Evolutionary conservation across 2,888 invertebrate genomes (phyloP).

Genomic region (Drosophila leonis): DNA sequence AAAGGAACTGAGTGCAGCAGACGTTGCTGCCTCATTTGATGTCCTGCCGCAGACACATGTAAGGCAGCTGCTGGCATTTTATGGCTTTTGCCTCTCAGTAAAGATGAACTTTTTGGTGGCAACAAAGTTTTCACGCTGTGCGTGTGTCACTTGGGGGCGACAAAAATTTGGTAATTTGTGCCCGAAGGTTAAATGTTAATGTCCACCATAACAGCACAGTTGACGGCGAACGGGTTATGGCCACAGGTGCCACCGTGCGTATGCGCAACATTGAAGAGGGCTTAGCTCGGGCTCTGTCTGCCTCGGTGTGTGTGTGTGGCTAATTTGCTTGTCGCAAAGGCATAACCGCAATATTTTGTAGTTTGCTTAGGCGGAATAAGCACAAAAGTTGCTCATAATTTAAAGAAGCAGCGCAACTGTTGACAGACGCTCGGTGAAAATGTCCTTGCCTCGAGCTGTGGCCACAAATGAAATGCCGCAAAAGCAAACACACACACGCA

Average conservation of each 20-base stretch:
- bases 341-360: conserved; percentile 27
- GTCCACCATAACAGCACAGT: conserved; percentile 75
- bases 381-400: conserved; percentile 49
- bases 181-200: conserved; percentile 80
- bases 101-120: conserved; percentile 61
- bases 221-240: conserved; percentile 74
- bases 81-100: conserved; percentile 33
- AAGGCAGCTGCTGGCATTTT: conserved; percentile 46
- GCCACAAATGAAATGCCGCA: conserved; percentile 55
- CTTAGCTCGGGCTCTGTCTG: not conserved
- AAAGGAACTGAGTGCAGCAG: not conserved
- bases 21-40: conserved; percentile 16
- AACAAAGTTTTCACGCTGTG: conserved; percentile 50
- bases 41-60: conserved; percentile 30
- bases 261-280: conserved; percentile 49
- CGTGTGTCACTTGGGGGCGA: conserved; percentile 54
- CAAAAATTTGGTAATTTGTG: conserved; percentile 81
- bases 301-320: conserved; percentile 31
- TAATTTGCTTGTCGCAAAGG: conserved; percentile 60
- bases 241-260: conserved; percentile 63
- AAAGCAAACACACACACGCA: conserved; percentile 42
- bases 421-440: conserved; percentile 33
- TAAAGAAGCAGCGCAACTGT: conserved; percentile 57
- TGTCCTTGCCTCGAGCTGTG: conserved; percentile 46
- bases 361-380: conserved; percentile 29